Conservation (phyloP, 2,113 vertebrate species). For the Proteles cristata region DNA sequence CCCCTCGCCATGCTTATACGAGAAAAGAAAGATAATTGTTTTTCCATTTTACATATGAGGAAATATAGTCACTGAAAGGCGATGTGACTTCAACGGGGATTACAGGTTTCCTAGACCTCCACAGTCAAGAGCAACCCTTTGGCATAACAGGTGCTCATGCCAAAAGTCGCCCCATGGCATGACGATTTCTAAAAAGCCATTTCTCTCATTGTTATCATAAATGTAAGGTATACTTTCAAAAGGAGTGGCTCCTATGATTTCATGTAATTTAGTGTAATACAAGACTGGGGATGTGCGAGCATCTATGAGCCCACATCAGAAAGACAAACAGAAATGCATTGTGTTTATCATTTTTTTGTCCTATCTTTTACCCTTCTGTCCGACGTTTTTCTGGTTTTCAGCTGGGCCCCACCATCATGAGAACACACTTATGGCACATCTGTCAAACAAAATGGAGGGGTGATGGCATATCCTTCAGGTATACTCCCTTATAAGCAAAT, state of each 20-base stretch:
- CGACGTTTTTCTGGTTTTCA: background rate
- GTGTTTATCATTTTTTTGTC: background rate
- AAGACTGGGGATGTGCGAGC: background rate
- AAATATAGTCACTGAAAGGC: background rate
- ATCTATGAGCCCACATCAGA: background rate
- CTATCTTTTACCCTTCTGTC: background rate
- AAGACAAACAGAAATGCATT: background rate
- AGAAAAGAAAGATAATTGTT: background rate
- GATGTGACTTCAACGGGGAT: background rate
- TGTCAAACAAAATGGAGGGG: background rate
- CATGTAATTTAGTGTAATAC: background rate
- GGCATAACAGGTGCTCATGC: background rate
- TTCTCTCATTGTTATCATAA: background rate
- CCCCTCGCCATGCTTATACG: background rate
- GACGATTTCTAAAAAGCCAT: background rate
- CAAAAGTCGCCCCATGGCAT: background rate
- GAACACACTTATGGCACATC: background rate
- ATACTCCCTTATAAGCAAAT: background rate
- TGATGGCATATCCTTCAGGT: background rate
- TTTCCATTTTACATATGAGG: background rate
- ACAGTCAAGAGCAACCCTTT: background rate
- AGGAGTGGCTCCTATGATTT: background rate
- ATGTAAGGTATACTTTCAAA: background rate
- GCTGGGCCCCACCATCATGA: background rate
- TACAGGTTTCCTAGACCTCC: background rate